phyloP scores from a whole-genome alignment of 2,797 vertebrate genomes.

The Neosalanx taihuensis region DNA sequence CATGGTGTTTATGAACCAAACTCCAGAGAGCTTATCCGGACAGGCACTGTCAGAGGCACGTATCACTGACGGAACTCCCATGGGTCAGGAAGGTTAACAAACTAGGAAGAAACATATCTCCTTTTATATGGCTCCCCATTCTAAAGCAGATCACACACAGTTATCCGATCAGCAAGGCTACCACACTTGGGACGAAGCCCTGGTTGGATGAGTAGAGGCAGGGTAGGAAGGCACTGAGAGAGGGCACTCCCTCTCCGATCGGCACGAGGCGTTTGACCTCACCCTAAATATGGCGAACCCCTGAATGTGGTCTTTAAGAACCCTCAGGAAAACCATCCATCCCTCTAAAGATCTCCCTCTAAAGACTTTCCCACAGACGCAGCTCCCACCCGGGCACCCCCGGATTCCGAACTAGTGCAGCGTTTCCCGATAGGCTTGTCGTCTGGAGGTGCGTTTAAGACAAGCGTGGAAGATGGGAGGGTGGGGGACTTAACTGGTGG shows the following conservation, averaged over 20 bases:
- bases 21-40: constrained; percentile 39
- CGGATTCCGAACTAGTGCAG: neutral
- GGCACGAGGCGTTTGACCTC: constrained; percentile 25
- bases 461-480: neutral
- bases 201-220: constrained; percentile 12
- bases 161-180: neutral
- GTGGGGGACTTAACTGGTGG: constrained; percentile 24
- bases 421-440: neutral
- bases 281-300: constrained; percentile 22
- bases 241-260: constrained; percentile 15
- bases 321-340: neutral
- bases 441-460: neutral
- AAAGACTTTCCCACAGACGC: neutral
- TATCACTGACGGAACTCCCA: constrained; percentile 6
- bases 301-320: constrained; percentile 9
- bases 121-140: constrained; percentile 17
- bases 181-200: constrained; percentile 4
- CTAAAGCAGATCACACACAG: constrained; percentile 5
- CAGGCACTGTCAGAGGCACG: constrained; percentile 65
- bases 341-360: neutral
- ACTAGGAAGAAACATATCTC: constrained; percentile 29
- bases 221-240: constrained; percentile 59
- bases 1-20: constrained; percentile 14
- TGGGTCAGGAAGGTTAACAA: constrained; percentile 50
- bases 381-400: neutral